These are phyloP conservation scores for Lutjanus campechanus DNA, from an alignment of 2,797 vertebrate genomes.

Conservation along the genomic window DNA sequence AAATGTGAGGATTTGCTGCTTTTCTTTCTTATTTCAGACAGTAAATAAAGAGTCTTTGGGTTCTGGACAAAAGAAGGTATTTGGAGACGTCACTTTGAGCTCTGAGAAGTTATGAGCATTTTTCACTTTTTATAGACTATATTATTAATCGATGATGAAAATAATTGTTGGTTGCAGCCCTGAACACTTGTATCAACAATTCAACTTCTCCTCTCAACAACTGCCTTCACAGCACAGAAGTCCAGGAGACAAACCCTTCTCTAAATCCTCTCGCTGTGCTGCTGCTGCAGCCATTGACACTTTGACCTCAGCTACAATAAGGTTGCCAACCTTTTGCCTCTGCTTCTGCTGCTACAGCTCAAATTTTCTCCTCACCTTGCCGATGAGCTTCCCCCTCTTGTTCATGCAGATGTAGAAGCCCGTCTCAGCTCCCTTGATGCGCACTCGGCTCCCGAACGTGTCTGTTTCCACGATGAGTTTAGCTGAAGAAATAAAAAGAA, in stretches of 20 bases:
- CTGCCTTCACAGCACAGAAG: background rate
- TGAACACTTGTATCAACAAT: background rate
- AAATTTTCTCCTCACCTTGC: slow-evolving; percentile 88
- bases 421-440: slow-evolving; percentile 94
- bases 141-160: no score
- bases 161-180: no score
- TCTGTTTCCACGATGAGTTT: slow-evolving; percentile 95
- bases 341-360: background rate
- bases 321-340: background rate
- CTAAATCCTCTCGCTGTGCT: background rate
- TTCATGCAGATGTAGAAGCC: slow-evolving; percentile 96
- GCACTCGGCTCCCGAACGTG: slow-evolving; percentile 93
- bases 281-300: slow-evolving; percentile 6
- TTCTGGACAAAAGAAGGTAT: no score
- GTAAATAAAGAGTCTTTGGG: no score
- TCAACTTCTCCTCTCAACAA: background rate
- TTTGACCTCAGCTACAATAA: slow-evolving; percentile 19
- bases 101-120: no score
- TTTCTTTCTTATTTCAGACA: no score
- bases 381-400: slow-evolving; percentile 91
- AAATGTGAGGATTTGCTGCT: no score
- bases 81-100: no score
- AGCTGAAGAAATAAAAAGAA: slow-evolving; percentile 77
- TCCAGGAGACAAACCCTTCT: background rate
- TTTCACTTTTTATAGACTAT: no score